A percentile compares a stretch with the other conserved stretches of the same genome.
phyloP scores from a whole-genome alignment of 2,113 vertebrate genomes.

The Zapornia atra region DNA sequence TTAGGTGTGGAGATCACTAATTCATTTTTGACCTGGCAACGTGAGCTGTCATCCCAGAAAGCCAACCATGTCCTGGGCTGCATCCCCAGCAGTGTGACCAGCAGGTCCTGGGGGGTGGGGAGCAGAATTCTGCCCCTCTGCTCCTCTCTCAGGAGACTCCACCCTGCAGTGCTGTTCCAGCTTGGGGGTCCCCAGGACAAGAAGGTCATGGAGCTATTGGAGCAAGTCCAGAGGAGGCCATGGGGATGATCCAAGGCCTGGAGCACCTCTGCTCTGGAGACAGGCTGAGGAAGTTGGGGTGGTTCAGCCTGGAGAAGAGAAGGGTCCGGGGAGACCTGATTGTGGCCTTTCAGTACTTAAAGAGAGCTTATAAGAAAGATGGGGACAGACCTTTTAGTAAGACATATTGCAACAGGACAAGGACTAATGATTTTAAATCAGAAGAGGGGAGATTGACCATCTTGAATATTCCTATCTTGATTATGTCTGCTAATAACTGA shows the following conservation, averaged over 20 bases:
- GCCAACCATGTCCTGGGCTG: neutral
- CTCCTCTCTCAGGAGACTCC: neutral
- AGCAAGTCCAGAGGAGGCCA: neutral
- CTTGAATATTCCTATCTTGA: neutral
- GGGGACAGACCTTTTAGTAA: neutral
- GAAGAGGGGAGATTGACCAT: neutral
- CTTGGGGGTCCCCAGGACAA: neutral
- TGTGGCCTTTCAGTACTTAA: neutral
- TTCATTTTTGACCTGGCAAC: neutral
- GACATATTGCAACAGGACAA: neutral
- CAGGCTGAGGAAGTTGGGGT: too few species aligned
- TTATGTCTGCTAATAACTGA: neutral
- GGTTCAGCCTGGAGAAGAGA: neutral
- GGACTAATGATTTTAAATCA: neutral
- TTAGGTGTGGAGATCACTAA: neutral
- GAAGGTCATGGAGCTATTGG: neutral
- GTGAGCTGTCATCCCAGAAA: too few species aligned
- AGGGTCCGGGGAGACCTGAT: accelerated
- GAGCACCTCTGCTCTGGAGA: neutral
- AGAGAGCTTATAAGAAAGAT: neutral
- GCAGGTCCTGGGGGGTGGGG: neutral
- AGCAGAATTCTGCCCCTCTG: neutral
- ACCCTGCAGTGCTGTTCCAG: neutral
- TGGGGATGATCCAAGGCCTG: neutral
- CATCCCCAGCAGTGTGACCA: neutral